phyloP scores from a whole-genome alignment of 2,797 vertebrate species.

The Hypotaenidia okinawae region DNA sequence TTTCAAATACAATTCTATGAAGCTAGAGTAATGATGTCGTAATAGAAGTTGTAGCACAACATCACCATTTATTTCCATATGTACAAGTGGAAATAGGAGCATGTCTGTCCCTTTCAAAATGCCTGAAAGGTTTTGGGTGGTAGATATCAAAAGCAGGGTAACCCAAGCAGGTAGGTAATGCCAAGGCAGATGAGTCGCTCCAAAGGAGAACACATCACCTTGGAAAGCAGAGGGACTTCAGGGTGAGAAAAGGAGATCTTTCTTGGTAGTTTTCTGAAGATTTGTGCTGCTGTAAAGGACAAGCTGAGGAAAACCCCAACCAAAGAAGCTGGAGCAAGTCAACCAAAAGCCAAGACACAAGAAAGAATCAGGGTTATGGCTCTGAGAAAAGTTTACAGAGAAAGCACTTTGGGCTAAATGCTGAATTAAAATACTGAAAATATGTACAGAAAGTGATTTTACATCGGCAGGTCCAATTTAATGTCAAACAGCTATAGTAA shows the following conservation, averaged over 20 bases:
- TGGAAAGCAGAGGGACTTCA: not conserved
- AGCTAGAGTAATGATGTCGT: not conserved
- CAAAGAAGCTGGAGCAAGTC: not conserved
- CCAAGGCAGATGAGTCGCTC: not conserved
- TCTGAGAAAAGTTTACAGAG: not conserved
- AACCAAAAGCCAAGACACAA: not conserved
- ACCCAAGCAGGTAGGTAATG: not conserved
- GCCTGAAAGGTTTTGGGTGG: not conserved
- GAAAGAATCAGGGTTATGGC: not conserved
- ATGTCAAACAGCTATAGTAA: not conserved
- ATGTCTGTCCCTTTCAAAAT: not conserved
- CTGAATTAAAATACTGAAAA: not conserved
- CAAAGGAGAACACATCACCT: rapidly evolving
- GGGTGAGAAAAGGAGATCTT: not conserved
- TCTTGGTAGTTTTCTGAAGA: not conserved
- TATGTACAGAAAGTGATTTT: not conserved
- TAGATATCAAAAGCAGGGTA: not conserved
- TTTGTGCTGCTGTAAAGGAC: not conserved
- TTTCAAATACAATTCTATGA: not conserved
- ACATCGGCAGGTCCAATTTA: not conserved
- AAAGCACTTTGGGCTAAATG: not conserved
- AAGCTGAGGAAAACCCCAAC: not conserved
- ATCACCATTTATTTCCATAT: not conserved
- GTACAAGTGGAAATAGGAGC: not conserved
- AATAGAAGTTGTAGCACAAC: not conserved